phyloP scores from a whole-genome alignment of 1,140 invertebrate genomes.

The Fopius arisanus region DNA sequence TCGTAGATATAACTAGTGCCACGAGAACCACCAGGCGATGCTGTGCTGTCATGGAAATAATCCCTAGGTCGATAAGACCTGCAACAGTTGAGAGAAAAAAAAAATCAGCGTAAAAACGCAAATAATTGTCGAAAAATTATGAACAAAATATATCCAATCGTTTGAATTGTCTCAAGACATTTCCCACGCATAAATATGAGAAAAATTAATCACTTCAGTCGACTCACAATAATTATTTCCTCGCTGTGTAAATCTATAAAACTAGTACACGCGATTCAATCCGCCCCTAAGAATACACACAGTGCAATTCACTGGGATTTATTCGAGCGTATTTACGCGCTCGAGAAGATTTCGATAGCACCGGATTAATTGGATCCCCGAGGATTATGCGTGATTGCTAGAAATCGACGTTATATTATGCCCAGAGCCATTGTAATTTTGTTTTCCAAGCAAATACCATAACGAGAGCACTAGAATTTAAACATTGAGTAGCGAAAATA shows the following conservation, averaged over 20 bases:
- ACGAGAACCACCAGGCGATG: conserved; percentile 51
- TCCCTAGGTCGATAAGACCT: conserved; percentile 58
- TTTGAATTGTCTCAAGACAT: too few relatives aligned
- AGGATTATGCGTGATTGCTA: conserved; percentile 21
- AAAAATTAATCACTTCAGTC: too few relatives aligned
- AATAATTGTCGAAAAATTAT: neutral
- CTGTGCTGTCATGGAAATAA: conserved; percentile 61
- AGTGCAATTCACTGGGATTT: conserved; percentile 8
- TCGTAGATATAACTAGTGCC: conserved; percentile 62
- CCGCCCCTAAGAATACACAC: neutral
- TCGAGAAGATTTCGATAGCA: conserved; percentile 23
- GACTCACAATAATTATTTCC: too few relatives aligned
- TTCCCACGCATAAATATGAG: too few relatives aligned
- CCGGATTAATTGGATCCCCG: conserved; percentile 21
- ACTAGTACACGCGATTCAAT: neutral
- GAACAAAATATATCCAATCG: too few relatives aligned
- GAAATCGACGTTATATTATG: neutral
- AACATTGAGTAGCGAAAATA: neutral
- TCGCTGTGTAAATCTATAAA: neutral
- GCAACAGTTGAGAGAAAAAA: conserved; percentile 34
- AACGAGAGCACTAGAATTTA: neutral
- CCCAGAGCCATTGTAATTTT: conserved; percentile 7
- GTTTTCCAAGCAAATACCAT: neutral
- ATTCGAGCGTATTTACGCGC: conserved; percentile 27
- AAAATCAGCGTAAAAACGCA: neutral